phyloP scores from a whole-genome alignment of 2,113 vertebrate genomes.

The Thalassarche chlororhynchos region DNA sequence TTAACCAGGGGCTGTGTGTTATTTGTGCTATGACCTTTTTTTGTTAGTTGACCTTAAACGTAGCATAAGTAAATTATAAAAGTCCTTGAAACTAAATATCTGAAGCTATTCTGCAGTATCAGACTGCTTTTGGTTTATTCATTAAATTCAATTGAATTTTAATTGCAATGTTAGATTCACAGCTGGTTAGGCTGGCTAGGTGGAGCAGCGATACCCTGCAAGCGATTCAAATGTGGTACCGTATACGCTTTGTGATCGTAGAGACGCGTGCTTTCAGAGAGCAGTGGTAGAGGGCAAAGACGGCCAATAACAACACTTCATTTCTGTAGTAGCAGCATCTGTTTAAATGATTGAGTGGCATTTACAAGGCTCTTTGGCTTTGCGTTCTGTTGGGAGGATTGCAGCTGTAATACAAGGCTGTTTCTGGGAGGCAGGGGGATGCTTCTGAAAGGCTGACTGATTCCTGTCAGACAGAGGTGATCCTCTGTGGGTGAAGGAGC shows the following conservation, averaged over 20 bases:
- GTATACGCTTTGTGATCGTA: background rate
- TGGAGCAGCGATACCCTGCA: background rate
- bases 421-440: background rate
- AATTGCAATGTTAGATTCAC: background rate
- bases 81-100: background rate
- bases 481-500: background rate
- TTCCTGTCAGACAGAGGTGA: background rate
- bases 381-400: background rate
- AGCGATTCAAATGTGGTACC: background rate
- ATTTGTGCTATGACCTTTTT: background rate
- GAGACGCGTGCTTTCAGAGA: background rate
- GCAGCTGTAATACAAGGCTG: background rate
- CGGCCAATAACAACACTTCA: background rate
- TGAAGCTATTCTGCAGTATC: background rate
- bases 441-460: background rate
- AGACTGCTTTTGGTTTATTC: background rate
- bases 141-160: background rate
- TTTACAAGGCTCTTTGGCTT: background rate
- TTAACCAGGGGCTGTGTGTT: background rate
- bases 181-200: background rate
- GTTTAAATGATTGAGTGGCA: slow-evolving; percentile 7
- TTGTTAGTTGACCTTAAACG: background rate
- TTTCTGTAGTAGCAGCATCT: background rate
- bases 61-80: background rate
- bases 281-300: background rate